These are phyloP conservation scores for Malacoctenus gilli DNA, from an alignment of 2,797 vertebrate species.

Conservation along the genomic window DNA sequence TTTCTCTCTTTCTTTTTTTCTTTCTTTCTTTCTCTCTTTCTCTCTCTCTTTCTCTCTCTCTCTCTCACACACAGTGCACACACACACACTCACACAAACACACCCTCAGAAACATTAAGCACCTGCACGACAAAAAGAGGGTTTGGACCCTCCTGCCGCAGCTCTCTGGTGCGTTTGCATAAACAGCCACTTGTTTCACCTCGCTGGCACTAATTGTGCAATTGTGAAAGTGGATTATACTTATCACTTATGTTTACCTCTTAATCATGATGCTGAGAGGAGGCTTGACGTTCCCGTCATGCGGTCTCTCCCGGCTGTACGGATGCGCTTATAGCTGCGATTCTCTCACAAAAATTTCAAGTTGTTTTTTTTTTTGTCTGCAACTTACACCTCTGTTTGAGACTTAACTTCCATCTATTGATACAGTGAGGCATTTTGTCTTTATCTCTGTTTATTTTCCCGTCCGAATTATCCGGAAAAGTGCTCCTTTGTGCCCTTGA, in stretches of 20 bases:
- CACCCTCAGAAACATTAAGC: conserved; percentile 36
- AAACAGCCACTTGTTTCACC: conserved; percentile 63
- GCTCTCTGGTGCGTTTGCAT: conserved; percentile 31
- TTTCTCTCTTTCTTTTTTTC: too few relatives aligned
- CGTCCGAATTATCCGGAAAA: conserved; percentile 14
- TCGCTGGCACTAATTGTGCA: conserved; percentile 56
- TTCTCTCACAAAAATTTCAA: conserved; percentile 1
- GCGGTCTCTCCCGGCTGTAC: conserved; percentile 30
- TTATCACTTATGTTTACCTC: conserved; percentile 58
- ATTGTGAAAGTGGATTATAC: conserved; percentile 57
- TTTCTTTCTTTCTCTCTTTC: conserved; percentile 1
- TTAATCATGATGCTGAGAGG: conserved; percentile 52
- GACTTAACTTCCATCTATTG: too few relatives aligned
- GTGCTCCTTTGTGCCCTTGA: conserved; percentile 4
- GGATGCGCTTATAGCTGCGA: conserved; percentile 10
- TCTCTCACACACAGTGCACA: too few relatives aligned
- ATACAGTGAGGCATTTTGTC: too few relatives aligned
- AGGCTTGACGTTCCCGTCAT: conserved; percentile 44
- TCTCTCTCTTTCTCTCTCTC: neutral
- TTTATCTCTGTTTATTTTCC: conserved; percentile 18
- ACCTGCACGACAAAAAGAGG: conserved; percentile 40
- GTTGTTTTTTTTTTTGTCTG: neutral
- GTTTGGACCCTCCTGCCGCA: conserved; percentile 20
- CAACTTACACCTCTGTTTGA: neutral
- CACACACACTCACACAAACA: neutral